These are phyloP conservation scores for Thalassoma bifasciatum DNA, from an alignment of 2,113 vertebrate genomes.

Conservation along the genomic window DNA sequence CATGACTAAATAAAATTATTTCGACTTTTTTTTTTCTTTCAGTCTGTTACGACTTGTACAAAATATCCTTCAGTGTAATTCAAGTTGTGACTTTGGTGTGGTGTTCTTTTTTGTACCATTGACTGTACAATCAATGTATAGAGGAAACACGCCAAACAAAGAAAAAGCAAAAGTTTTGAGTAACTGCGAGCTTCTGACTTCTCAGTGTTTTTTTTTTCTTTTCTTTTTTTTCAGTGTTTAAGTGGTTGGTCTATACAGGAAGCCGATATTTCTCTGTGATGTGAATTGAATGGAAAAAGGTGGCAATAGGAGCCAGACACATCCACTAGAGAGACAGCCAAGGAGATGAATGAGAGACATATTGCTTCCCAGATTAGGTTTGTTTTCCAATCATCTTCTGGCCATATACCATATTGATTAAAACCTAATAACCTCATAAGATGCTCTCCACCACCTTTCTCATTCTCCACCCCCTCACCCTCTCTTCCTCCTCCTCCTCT, in stretches of 20 bases:
- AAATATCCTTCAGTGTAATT: no score
- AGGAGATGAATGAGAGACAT: slow-evolving; percentile 75
- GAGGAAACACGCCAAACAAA: no score
- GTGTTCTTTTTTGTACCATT: no score
- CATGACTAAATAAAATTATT: no score
- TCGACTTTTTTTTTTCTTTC: not conserved
- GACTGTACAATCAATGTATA: no score
- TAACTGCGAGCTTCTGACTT: slow-evolving; percentile 1
- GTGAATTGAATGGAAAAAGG: slow-evolving; percentile 54
- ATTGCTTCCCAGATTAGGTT: slow-evolving; percentile 82
- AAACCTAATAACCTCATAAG: slow-evolving; percentile 84
- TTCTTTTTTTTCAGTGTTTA: slow-evolving; percentile 28
- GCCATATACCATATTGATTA: slow-evolving; percentile 83
- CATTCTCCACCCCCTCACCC: slow-evolving; percentile 41
- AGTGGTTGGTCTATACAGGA: slow-evolving; percentile 40
- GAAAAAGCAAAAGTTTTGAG: not conserved
- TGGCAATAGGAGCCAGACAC: slow-evolving; percentile 53
- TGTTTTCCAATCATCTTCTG: slow-evolving; percentile 83
- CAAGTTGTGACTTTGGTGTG: no score
- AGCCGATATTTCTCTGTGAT: slow-evolving; percentile 26
- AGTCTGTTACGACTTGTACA: not conserved
- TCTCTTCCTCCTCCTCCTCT: not conserved
- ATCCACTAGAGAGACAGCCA: slow-evolving; percentile 60
- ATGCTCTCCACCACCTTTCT: slow-evolving; percentile 64
- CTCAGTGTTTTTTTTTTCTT: slow-evolving; percentile 16